phyloP scores from a whole-genome alignment of 2,888 invertebrate genomes.

The Limenitis camilla region DNA sequence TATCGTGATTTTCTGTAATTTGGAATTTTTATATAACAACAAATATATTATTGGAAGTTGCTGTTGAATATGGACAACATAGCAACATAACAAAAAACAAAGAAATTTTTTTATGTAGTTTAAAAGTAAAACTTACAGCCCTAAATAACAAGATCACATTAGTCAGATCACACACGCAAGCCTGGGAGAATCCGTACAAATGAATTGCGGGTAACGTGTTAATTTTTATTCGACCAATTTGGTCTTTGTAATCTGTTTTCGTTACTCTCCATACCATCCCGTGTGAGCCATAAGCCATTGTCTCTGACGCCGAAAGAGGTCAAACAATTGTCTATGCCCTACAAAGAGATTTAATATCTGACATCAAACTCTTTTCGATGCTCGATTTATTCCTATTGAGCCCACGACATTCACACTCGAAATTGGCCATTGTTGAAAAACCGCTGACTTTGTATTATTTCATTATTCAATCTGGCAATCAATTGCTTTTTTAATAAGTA shows the following conservation, averaged over 20 bases:
- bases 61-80: too few relatives aligned
- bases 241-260: slow-evolving; percentile 71
- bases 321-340: slow-evolving; percentile 36
- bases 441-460: slow-evolving; percentile 21
- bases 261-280: slow-evolving; percentile 60
- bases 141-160: slow-evolving; percentile 51
- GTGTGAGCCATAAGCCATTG: slow-evolving; percentile 59
- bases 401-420: slow-evolving; percentile 41
- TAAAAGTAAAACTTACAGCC: too few relatives aligned
- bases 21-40: too few relatives aligned
- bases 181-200: slow-evolving; percentile 62
- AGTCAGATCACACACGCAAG: slow-evolving; percentile 58
- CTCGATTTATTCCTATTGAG: slow-evolving; percentile 41
- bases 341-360: slow-evolving; percentile 50
- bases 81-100: too few relatives aligned
- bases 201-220: slow-evolving; percentile 63
- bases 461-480: slow-evolving; percentile 17
- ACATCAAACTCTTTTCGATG: slow-evolving; percentile 37
- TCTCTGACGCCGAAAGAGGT: slow-evolving; percentile 34
- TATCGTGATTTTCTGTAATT: too few relatives aligned
- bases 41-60: too few relatives aligned
- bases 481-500: slow-evolving; percentile 3
- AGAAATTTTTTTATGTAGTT: too few relatives aligned
- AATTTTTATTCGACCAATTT: slow-evolving; percentile 66
- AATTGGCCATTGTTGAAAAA: slow-evolving; percentile 50